phyloP scores from a whole-genome alignment of 2,797 vertebrate species.

The Tadarida brasiliensis region DNA sequence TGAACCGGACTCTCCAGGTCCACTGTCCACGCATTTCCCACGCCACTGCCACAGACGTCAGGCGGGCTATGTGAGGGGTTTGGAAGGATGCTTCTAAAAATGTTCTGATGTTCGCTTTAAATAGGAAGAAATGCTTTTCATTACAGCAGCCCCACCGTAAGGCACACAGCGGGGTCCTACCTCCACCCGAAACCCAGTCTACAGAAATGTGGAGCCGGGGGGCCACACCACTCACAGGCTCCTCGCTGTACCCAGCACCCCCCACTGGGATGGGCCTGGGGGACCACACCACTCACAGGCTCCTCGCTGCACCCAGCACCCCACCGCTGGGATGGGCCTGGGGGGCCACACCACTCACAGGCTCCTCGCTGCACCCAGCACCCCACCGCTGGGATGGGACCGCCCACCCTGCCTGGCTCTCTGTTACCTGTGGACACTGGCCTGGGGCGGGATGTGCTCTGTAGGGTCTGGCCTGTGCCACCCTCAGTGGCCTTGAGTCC shows the following conservation, averaged over 20 bases:
- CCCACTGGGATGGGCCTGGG: accelerated
- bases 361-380: neutral
- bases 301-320: neutral
- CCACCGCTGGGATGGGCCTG: accelerated
- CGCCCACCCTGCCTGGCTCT: neutral
- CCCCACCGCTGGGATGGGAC: accelerated
- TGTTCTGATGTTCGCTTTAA: neutral
- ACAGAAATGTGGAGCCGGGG: neutral
- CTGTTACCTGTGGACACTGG: constrained; percentile 96
- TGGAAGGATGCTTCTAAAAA: too few species aligned
- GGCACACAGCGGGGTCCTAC: too few species aligned
- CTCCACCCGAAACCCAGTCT: too few species aligned
- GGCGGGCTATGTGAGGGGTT: accelerated
- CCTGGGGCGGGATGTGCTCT: constrained; percentile 88
- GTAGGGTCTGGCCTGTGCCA: neutral
- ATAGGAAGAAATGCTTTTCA: accelerated
- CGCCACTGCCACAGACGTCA: accelerated
- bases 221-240: neutral
- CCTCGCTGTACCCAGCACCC: neutral
- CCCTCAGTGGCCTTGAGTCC: constrained; percentile 85
- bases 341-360: neutral
- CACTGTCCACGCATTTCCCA: accelerated
- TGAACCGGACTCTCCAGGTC: accelerated
- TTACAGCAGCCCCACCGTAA: accelerated
- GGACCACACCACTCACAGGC: neutral